phyloP scores from a whole-genome alignment of 2,113 vertebrate genomes.

The Hippocampus mohnikei region DNA sequence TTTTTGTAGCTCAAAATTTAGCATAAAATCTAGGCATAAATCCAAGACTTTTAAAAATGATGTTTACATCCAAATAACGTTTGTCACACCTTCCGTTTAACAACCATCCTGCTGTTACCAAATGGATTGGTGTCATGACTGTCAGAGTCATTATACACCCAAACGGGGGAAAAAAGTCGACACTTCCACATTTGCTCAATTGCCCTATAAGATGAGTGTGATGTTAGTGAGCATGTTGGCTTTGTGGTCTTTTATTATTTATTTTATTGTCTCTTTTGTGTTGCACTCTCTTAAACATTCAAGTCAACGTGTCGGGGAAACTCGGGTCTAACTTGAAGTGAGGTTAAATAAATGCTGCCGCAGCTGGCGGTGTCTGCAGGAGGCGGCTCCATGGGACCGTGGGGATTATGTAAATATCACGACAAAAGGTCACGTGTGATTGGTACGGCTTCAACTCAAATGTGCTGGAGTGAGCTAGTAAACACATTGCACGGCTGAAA shows the following conservation, averaged over 20 bases:
- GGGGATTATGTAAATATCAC: conserved; percentile 64
- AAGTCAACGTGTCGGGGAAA: conserved; percentile 39
- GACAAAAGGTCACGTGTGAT: conserved; percentile 57
- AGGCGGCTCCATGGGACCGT: conserved; percentile 45
- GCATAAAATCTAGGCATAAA: not conserved
- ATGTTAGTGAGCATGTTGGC: conserved; percentile 12
- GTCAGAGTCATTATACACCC: conserved; percentile 32
- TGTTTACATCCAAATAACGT: not conserved
- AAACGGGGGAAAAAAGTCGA: conserved; percentile 6
- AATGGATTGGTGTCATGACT: conserved; percentile 52
- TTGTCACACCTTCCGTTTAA: not conserved
- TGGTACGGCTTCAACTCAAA: conserved; percentile 33
- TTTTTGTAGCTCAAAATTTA: not conserved
- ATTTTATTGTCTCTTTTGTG: conserved; percentile 38
- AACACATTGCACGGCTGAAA: conserved; percentile 34
- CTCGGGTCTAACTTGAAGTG: conserved; percentile 24
- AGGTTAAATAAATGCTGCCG: conserved; percentile 54
- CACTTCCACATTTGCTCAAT: conserved; percentile 59
- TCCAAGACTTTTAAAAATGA: not conserved
- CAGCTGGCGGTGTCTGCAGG: conserved; percentile 43
- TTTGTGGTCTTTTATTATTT: not conserved
- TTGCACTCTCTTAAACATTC: conserved; percentile 36
- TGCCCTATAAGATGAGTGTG: conserved; percentile 15
- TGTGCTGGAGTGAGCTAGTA: conserved; percentile 13
- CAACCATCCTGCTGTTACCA: conserved; percentile 27